Conservation (phyloP, 1,140 invertebrate species). For the Trigoniulus corallinus region DNA sequence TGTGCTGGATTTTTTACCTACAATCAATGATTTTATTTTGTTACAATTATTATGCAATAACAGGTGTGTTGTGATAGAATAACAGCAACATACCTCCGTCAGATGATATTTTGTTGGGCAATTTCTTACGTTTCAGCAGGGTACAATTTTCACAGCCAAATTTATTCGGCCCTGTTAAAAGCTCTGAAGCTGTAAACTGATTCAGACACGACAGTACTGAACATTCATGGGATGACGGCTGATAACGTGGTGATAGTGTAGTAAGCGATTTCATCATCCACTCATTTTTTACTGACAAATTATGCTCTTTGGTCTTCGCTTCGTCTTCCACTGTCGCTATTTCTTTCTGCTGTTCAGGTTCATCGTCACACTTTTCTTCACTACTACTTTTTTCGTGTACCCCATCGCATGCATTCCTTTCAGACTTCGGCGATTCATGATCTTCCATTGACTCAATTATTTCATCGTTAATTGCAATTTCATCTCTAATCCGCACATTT, state of each 20-base stretch:
- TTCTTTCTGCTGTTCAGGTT: constrained; percentile 2
- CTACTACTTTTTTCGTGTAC: constrained; percentile 25
- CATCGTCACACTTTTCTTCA: constrained; percentile 19
- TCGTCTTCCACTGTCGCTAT: constrained; percentile 4
- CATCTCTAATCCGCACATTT: no score
- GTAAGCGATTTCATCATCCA: constrained; percentile 16
- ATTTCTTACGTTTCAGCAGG: constrained; percentile 24
- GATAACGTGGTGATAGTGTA: constrained; percentile 35
- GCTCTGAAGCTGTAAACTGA: constrained; percentile 75
- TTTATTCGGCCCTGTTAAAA: constrained; percentile 78
- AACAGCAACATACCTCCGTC: no score
- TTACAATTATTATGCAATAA: no score
- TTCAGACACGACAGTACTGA: constrained; percentile 73
- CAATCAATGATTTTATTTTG: constrained; percentile 1
- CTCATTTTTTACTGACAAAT: constrained; percentile 17
- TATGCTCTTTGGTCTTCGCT: constrained; percentile 11
- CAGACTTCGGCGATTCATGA: constrained; percentile 15
- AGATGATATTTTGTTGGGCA: no score
- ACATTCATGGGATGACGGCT: constrained; percentile 51
- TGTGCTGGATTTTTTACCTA: constrained; percentile 42
- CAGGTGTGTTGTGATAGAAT: no score
- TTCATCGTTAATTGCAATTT: no score
- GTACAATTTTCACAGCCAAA: constrained; percentile 83
- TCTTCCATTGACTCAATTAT: constrained; percentile 13
- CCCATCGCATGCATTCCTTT: constrained; percentile 21